A percentile compares a stretch with the other conserved stretches of the same genome.
Conservation (phyloP, 2,888 invertebrate species). For the Dendrolimus pini region DNA sequence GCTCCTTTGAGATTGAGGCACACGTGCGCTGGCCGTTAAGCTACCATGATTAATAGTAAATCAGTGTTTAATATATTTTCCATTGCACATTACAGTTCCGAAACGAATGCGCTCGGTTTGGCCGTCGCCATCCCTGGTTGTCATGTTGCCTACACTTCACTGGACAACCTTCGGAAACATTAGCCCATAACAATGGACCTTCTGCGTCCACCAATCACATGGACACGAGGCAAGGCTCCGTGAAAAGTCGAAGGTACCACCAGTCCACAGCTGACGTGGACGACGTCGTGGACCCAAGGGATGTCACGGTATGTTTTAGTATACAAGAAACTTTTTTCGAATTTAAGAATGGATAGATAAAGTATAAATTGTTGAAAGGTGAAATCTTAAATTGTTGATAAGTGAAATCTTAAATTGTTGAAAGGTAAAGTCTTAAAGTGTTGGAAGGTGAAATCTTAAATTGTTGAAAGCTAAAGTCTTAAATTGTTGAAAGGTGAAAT, state of each 20-base stretch:
- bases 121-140: constrained; percentile 61
- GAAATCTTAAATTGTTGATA: too few relatives aligned
- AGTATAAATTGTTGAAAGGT: too few relatives aligned
- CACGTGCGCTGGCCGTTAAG: too few relatives aligned
- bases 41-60: too few relatives aligned
- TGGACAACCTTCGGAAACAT: constrained; percentile 34
- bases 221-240: constrained; percentile 53
- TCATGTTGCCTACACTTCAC: constrained; percentile 59
- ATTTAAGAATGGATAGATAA: too few relatives aligned
- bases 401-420: too few relatives aligned
- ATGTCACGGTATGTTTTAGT: constrained; percentile 52
- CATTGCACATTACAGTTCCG: constrained; percentile 48
- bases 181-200: constrained; percentile 27
- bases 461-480: too few relatives aligned
- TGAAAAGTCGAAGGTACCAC: constrained; percentile 59
- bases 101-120: constrained; percentile 58
- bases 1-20: too few relatives aligned
- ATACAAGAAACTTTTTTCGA: neutral
- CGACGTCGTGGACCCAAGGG: constrained; percentile 55
- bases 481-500: too few relatives aligned
- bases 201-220: constrained; percentile 48
- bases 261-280: constrained; percentile 50
- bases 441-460: too few relatives aligned
- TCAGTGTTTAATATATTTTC: too few relatives aligned
- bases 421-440: too few relatives aligned